These are phyloP conservation scores for Chrysolina oricalcia DNA, from an alignment of 2,888 invertebrate genomes.

Conservation along the genomic window DNA sequence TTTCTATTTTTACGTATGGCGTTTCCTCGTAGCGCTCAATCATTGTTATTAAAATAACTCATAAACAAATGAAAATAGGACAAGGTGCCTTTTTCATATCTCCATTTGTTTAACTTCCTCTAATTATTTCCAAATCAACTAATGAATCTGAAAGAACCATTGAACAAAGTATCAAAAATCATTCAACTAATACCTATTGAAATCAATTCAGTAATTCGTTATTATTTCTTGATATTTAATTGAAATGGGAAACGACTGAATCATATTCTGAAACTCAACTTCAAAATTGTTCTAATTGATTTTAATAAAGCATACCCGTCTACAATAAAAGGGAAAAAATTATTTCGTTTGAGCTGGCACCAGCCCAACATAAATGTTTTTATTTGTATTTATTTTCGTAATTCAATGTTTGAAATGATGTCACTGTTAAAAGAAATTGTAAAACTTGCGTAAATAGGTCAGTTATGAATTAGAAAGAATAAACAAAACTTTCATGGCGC, in stretches of 20 bases:
- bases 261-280: not conserved
- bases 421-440: conserved; percentile 29
- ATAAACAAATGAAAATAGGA: too few relatives aligned
- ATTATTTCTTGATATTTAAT: not conserved
- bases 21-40: too few relatives aligned
- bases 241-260: not conserved
- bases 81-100: too few relatives aligned
- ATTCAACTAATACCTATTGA: too few relatives aligned
- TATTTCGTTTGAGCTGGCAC: conserved; percentile 26
- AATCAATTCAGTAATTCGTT: too few relatives aligned
- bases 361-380: conserved; percentile 35
- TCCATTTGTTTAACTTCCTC: too few relatives aligned
- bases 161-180: too few relatives aligned
- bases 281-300: not conserved
- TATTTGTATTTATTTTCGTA: conserved; percentile 24
- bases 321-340: conserved; percentile 2
- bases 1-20: too few relatives aligned
- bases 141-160: too few relatives aligned
- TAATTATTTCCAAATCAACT: too few relatives aligned
- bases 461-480: conserved; percentile 30
- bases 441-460: conserved; percentile 35
- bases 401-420: conserved; percentile 25
- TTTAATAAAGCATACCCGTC: not conserved
- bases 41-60: too few relatives aligned
- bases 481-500: conserved; percentile 11